A percentile compares a stretch with the other conserved stretches of the same genome.
Conservation (phyloP, 2,113 vertebrate genomes). For the Lophius piscatorius region DNA sequence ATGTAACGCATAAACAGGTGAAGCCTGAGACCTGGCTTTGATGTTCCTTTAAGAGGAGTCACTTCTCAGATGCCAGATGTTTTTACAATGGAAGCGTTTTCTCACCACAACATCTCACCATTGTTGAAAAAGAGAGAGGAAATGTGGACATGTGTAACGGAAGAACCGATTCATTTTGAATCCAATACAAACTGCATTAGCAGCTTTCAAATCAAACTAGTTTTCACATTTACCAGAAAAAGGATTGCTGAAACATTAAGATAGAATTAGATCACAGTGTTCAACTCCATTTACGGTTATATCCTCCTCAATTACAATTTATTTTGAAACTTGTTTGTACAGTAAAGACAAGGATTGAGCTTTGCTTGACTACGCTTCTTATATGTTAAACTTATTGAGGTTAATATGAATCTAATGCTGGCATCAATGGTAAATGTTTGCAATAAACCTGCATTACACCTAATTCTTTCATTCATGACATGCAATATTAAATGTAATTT, state of each 20-base stretch:
- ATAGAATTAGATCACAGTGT: too few species aligned
- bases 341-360: too few species aligned
- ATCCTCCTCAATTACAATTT: too few species aligned
- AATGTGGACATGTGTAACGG: not conserved
- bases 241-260: too few species aligned
- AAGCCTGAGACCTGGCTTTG: constrained; percentile 15
- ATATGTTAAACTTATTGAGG: too few species aligned
- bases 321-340: constrained; percentile 14
- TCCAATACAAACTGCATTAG: not conserved
- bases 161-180: not conserved
- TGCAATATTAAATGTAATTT: too few species aligned
- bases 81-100: constrained; percentile 18
- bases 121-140: not conserved
- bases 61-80: constrained; percentile 22
- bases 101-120: not conserved
- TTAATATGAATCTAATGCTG: too few species aligned
- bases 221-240: too few species aligned
- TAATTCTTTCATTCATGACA: too few species aligned
- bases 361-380: constrained; percentile 10
- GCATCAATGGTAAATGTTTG: too few species aligned
- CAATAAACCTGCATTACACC: too few species aligned
- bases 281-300: too few species aligned
- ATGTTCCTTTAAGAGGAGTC: constrained; percentile 11
- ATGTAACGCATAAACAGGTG: not conserved
- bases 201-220: not conserved